A percentile compares a stretch with the other conserved stretches of the same genome.
phyloP scores from a whole-genome alignment of 2,113 vertebrate genomes.

The Athene noctua region DNA sequence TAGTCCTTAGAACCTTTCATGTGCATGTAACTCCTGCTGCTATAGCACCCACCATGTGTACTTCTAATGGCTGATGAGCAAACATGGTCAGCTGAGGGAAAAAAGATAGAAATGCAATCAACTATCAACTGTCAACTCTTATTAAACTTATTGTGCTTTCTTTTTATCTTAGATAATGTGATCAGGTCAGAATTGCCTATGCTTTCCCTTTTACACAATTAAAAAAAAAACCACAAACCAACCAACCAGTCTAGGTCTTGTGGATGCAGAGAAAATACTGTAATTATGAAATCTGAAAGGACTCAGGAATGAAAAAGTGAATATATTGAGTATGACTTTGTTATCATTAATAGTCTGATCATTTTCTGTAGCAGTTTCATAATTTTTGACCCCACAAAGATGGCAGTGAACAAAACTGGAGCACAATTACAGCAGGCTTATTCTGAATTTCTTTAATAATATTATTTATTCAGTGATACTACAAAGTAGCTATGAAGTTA shows the following conservation, averaged over 20 bases:
- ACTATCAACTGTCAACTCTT: background rate
- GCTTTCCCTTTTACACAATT: background rate
- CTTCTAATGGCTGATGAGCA: background rate
- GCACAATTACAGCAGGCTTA: background rate
- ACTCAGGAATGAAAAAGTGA: background rate
- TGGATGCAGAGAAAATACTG: background rate
- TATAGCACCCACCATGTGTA: fast-evolving
- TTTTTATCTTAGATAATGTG: background rate
- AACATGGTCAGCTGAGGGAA: background rate
- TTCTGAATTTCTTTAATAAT: background rate
- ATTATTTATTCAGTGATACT: background rate
- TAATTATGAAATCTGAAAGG: background rate
- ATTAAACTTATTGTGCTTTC: background rate
- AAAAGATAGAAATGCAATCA: background rate
- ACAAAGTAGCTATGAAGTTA: background rate
- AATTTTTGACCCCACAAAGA: background rate
- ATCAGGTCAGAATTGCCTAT: background rate
- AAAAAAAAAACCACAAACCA: background rate
- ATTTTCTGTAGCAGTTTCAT: background rate
- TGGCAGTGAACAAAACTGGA: background rate
- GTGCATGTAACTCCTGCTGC: background rate
- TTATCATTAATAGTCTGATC: background rate
- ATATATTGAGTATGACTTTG: background rate
- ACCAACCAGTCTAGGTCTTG: background rate
- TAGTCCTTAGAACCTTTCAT: background rate